These are phyloP conservation scores for Anoplopoma fimbria DNA, from an alignment of 2,113 vertebrate genomes.

Conservation along the genomic window DNA sequence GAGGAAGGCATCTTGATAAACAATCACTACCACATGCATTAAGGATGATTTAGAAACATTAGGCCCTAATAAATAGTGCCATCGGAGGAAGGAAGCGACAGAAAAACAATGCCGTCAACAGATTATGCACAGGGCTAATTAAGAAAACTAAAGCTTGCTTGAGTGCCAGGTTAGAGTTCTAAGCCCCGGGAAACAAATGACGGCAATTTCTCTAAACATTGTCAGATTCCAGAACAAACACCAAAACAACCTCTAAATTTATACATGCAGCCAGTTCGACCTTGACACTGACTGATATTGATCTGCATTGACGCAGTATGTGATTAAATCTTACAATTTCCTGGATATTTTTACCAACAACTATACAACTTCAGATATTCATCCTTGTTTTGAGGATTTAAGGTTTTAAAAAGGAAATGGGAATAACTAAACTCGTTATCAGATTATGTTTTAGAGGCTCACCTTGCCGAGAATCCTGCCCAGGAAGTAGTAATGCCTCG, in stretches of 20 bases:
- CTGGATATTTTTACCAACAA: not conserved
- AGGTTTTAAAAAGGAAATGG: not conserved
- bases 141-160: conserved; percentile 36
- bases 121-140: conserved; percentile 56
- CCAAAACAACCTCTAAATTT: conserved; percentile 22
- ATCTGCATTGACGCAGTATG: conserved; percentile 16
- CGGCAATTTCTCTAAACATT: conserved; percentile 16
- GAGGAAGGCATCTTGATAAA: conserved; percentile 88
- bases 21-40: conserved; percentile 92
- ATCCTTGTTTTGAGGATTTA: not conserved
- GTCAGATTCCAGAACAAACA: conserved; percentile 34
- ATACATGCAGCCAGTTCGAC: not conserved
- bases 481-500: conserved; percentile 97
- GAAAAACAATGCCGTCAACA: conserved; percentile 72
- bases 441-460: conserved; percentile 47
- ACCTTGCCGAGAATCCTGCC: conserved; percentile 99
- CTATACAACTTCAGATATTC: not conserved
- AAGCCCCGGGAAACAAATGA: conserved; percentile 27
- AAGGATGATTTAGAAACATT: conserved; percentile 96
- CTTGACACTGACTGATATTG: conserved; percentile 28
- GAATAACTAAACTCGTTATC: not conserved
- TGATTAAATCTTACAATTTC: not conserved
- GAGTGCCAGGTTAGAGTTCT: conserved; percentile 42
- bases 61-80: conserved; percentile 91
- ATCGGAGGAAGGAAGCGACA: conserved; percentile 47